These are phyloP conservation scores for Thrips palmi DNA, from an alignment of 1,140 invertebrate genomes.

Conservation along the genomic window DNA sequence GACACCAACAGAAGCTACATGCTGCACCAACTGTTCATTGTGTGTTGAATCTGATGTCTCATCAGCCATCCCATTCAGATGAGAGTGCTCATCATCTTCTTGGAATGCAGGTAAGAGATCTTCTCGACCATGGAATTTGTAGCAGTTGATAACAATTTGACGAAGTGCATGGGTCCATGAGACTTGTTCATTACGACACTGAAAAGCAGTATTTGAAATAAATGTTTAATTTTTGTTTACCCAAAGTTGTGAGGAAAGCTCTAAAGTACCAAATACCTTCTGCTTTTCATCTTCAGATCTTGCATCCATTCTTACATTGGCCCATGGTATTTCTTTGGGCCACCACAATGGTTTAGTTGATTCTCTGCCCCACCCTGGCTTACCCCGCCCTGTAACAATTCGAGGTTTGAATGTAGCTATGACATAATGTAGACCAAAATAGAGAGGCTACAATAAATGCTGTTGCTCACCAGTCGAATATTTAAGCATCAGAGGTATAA, in stretches of 20 bases:
- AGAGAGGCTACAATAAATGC: neutral
- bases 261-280: conserved; percentile 42
- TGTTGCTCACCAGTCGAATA: conserved; percentile 62
- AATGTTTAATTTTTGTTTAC: conserved; percentile 9
- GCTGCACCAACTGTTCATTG: no score
- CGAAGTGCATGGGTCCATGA: conserved; percentile 96
- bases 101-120: conserved; percentile 86
- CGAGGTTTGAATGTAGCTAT: neutral
- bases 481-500: conserved; percentile 95
- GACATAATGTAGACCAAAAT: neutral
- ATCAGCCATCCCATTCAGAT: conserved; percentile 24
- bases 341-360: conserved; percentile 92
- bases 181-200: conserved; percentile 41
- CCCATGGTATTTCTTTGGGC: conserved; percentile 94
- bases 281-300: conserved; percentile 91
- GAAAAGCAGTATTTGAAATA: conserved; percentile 6
- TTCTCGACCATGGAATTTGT: conserved; percentile 92
- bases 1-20: conserved; percentile 33
- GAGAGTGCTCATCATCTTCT: conserved; percentile 83
- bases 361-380: conserved; percentile 93
- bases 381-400: conserved; percentile 53
- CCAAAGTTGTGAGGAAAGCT: neutral
- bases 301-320: conserved; percentile 94
- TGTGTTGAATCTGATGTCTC: conserved; percentile 23
- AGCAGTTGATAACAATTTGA: conserved; percentile 96